Percentiles rank a stretch among this genome's conserved stretches.
Conservation (phyloP, 2,113 vertebrate species). For the Vidua macroura region DNA sequence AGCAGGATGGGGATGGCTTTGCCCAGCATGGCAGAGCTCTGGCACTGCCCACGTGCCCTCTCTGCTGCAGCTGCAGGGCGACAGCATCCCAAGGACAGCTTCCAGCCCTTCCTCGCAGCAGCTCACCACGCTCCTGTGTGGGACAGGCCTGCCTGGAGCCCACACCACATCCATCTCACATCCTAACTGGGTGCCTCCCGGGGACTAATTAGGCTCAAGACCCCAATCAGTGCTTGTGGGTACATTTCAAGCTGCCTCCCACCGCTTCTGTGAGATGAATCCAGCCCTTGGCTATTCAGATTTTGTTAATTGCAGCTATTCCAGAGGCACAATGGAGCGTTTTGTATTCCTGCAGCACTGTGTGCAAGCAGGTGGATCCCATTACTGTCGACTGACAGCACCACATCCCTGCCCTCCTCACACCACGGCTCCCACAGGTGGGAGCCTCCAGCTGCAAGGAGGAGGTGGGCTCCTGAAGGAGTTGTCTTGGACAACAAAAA, state of each 20-base stretch:
- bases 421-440: not conserved
- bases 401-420: not conserved
- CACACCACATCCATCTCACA: not conserved
- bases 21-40: not conserved
- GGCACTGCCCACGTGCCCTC: accelerated
- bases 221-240: not conserved
- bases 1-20: not conserved
- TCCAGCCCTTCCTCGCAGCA: not conserved
- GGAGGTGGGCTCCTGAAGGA: not conserved
- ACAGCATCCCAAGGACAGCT: not conserved
- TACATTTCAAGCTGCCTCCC: not conserved
- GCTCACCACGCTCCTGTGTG: accelerated
- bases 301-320: constrained; percentile 43
- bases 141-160: not conserved
- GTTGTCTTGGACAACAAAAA: not conserved
- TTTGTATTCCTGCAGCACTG: constrained; percentile 10
- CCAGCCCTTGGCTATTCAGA: not conserved
- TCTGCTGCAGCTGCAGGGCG: not conserved
- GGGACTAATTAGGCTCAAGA: not conserved
- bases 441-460: not conserved
- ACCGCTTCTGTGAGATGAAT: not conserved
- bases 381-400: not conserved
- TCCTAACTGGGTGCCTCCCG: not conserved
- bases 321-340: not conserved
- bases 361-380: constrained; percentile 56